A percentile compares a stretch with the other conserved stretches of the same genome.
Conservation (phyloP, 2,797 vertebrate genomes). For the Bovichtus diacanthus region DNA sequence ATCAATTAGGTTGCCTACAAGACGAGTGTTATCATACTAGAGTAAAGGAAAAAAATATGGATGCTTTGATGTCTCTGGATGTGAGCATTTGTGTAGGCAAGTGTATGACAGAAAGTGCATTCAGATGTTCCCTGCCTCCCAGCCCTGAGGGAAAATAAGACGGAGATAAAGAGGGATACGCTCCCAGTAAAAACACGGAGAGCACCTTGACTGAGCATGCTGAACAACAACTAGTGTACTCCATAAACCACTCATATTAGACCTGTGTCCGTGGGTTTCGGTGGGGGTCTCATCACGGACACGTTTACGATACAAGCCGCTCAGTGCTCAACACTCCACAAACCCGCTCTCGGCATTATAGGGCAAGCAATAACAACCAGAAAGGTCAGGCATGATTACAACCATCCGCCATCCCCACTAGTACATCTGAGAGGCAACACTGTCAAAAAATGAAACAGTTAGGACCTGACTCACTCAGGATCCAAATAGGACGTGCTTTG, state of each 20-base stretch:
- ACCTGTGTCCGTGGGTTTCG: neutral
- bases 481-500: neutral
- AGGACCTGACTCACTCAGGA: neutral
- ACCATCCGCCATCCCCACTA: neutral
- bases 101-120: constrained; percentile 17
- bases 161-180: constrained; percentile 41
- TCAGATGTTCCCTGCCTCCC: constrained; percentile 37
- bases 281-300: constrained; percentile 3
- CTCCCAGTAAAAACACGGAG: constrained; percentile 36
- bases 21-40: neutral
- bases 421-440: neutral
- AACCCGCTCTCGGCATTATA: neutral
- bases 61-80: constrained; percentile 16
- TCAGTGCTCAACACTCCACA: constrained; percentile 13
- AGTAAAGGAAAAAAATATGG: neutral
- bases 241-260: constrained; percentile 19
- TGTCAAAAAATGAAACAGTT: constrained; percentile 18
- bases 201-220: constrained; percentile 28
- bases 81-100: constrained; percentile 11
- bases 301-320: constrained; percentile 10
- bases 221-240: constrained; percentile 12
- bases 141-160: constrained; percentile 42
- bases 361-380: neutral
- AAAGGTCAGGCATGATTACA: constrained; percentile 33
- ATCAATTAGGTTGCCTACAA: constrained; percentile 5